Conservation (phyloP, 2,113 vertebrate species). For the Aldabrachelys gigantea region DNA sequence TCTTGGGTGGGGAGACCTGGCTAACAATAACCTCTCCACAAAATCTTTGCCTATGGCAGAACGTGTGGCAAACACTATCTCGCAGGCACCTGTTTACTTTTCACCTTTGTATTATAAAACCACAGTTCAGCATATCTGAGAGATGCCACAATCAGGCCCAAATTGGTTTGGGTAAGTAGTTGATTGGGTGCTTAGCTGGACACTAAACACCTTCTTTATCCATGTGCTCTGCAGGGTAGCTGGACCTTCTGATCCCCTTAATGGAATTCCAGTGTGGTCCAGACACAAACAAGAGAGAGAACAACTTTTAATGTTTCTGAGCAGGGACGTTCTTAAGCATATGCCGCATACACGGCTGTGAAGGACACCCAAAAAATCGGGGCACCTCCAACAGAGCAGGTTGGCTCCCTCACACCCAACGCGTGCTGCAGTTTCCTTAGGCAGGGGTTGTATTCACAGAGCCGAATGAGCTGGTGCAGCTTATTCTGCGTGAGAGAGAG, state of each 20-base stretch:
- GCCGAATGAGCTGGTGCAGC: too few relatives aligned
- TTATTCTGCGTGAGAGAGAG: too few relatives aligned
- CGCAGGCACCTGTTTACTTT: not conserved
- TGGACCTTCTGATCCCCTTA: too few relatives aligned
- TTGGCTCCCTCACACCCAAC: too few relatives aligned
- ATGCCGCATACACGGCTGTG: too few relatives aligned
- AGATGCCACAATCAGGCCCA: not conserved
- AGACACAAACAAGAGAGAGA: not conserved
- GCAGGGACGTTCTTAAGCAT: too few relatives aligned
- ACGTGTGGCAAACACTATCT: not conserved
- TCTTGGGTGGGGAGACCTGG: accelerated
- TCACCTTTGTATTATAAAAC: not conserved
- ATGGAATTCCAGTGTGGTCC: too few relatives aligned
- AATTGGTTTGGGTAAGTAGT: not conserved
- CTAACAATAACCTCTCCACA: accelerated
- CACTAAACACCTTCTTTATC: not conserved
- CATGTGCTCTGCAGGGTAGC: not conserved
- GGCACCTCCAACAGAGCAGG: too few relatives aligned
- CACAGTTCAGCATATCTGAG: not conserved
- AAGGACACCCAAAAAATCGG: too few relatives aligned
- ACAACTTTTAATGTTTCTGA: accelerated
- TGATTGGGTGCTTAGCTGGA: not conserved
- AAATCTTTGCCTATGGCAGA: not conserved
- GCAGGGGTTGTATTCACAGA: too few relatives aligned
- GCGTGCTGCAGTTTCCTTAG: too few relatives aligned